Conservation (phyloP, 2,113 vertebrate genomes). For the Triplophysa tibetana region DNA sequence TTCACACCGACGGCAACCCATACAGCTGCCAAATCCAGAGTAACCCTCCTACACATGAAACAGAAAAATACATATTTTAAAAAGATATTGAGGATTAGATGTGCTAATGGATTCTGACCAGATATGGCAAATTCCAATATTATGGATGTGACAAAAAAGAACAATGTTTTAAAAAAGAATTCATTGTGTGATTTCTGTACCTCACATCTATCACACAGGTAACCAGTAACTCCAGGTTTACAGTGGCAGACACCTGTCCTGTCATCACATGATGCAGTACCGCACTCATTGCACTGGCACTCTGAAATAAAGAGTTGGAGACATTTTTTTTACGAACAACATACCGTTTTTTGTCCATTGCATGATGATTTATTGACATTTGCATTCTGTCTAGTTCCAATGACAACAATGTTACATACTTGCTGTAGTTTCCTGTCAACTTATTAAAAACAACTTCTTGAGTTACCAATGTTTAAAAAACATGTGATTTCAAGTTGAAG, state of each 20-base stretch:
- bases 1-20: constrained; percentile 77
- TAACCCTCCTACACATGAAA: constrained; percentile 71
- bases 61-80: constrained; percentile 37
- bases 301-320: constrained; percentile 61
- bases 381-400: too few relatives aligned
- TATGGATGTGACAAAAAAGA: too few relatives aligned
- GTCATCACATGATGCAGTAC: constrained; percentile 78
- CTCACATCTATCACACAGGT: constrained; percentile 78
- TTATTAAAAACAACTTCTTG: too few relatives aligned
- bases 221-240: constrained; percentile 78
- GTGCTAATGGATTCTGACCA: background rate
- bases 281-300: constrained; percentile 77
- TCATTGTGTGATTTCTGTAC: constrained; percentile 51
- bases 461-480: too few relatives aligned
- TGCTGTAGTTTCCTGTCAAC: too few relatives aligned
- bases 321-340: constrained; percentile 11
- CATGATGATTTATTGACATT: too few relatives aligned
- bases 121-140: background rate
- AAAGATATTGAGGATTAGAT: background rate
- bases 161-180: too few relatives aligned
- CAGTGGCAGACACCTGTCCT: constrained; percentile 80
- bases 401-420: too few relatives aligned
- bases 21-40: constrained; percentile 78
- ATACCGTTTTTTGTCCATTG: background rate
- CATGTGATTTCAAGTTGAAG: too few relatives aligned